Evolutionary conservation across 1,140 invertebrate genomes (phyloP).

Genomic region (Pogonognathellus flavescens): DNA sequence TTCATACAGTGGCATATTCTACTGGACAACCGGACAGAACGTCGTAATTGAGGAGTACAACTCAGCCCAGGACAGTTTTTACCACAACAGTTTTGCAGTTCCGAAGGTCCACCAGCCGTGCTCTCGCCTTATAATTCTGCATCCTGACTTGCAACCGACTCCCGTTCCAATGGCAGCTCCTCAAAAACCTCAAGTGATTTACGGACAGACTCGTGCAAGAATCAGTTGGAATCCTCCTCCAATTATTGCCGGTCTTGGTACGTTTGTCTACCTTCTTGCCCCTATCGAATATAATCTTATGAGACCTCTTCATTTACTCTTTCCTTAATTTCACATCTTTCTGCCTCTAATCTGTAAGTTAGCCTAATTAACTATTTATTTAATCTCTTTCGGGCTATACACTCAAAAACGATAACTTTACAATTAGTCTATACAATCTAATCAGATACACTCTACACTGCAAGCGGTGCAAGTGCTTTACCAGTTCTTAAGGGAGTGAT

Average conservation of each 20-base stretch:
- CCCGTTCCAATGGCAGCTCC: constrained; percentile 85
- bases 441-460: no score
- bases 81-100: constrained; percentile 80
- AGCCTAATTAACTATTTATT: no score
- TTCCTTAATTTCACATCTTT: constrained; percentile 23
- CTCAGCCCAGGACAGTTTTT: constrained; percentile 74
- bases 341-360: no score
- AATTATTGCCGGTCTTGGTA: constrained; percentile 82
- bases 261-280: constrained; percentile 60
- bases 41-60: constrained; percentile 80
- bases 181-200: constrained; percentile 80
- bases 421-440: no score
- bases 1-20: constrained; percentile 82
- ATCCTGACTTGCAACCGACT: constrained; percentile 79
- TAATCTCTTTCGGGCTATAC: no score
- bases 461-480: no score
- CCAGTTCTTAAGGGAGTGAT: no score
- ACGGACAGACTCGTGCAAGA: constrained; percentile 58
- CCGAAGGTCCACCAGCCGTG: constrained; percentile 70
- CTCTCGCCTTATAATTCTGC: constrained; percentile 75
- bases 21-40: constrained; percentile 84
- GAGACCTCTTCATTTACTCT: constrained; percentile 10
- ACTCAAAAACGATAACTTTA: no score
- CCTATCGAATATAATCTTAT: constrained; percentile 46
- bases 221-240: constrained; percentile 85